Evolutionary conservation across 2,888 invertebrate genomes (phyloP).

Genomic region (Drosophila longiperda): DNA sequence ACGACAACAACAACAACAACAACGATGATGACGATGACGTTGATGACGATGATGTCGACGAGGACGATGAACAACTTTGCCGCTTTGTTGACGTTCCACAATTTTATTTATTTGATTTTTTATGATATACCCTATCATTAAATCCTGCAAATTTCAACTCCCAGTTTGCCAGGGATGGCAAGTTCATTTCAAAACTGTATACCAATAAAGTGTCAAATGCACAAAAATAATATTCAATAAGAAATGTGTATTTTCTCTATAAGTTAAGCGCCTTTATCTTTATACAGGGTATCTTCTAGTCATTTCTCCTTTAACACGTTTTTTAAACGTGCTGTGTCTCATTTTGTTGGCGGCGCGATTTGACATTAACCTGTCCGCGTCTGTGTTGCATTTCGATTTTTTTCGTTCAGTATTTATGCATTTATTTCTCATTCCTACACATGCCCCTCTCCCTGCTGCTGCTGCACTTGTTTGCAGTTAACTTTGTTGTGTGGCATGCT

Average conservation of each 20-base stretch:
- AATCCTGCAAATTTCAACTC: background rate
- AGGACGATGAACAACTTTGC: conserved; percentile 54
- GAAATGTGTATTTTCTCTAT: background rate
- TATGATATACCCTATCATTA: conserved; percentile 23
- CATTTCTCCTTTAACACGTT: background rate
- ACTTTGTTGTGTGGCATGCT: conserved; percentile 1
- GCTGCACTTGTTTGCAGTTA: conserved; percentile 7
- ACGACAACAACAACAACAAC: background rate
- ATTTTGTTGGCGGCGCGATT: conserved; percentile 57
- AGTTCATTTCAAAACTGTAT: background rate
- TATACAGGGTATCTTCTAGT: conserved; percentile 11
- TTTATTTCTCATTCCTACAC: background rate
- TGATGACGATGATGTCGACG: conserved; percentile 7
- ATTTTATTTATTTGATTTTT: conserved; percentile 31
- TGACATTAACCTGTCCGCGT: conserved; percentile 75
- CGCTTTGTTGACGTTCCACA: conserved; percentile 57
- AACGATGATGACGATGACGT: background rate
- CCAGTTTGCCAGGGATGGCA: background rate
- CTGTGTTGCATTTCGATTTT: conserved; percentile 55
- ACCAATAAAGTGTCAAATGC: background rate
- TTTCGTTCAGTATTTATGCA: conserved; percentile 41
- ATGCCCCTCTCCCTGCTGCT: background rate
- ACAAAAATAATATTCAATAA: background rate
- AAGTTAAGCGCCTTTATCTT: background rate
- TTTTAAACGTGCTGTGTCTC: conserved; percentile 31